These are phyloP conservation scores for Cephus sareptanus DNA, from an alignment of 2,888 invertebrate species.

Conservation along the genomic window DNA sequence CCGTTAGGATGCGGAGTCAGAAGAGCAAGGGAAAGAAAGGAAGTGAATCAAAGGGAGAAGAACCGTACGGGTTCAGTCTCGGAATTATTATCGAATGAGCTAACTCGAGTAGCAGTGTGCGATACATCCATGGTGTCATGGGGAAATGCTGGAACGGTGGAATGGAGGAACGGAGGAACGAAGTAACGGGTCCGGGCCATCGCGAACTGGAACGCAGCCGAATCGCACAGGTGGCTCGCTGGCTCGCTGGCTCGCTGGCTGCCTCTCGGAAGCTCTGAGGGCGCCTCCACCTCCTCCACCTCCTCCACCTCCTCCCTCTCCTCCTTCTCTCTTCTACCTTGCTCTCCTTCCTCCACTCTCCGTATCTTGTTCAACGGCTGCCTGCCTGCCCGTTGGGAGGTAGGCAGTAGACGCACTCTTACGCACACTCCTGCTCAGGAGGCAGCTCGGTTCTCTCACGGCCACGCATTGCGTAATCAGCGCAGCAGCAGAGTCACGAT, in stretches of 20 bases:
- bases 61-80: too few species aligned
- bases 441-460: conserved; percentile 57
- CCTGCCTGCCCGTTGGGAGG: background rate
- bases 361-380: background rate
- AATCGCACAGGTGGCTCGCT: conserved; percentile 42
- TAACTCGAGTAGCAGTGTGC: too few species aligned
- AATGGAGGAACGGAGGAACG: conserved; percentile 2
- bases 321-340: background rate
- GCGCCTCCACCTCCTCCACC: background rate
- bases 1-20: too few species aligned
- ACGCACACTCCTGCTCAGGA: background rate
- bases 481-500: conserved; percentile 48
- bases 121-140: too few species aligned
- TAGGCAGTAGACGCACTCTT: background rate
- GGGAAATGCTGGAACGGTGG: conserved; percentile 3
- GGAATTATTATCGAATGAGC: too few species aligned
- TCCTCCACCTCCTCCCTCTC: background rate
- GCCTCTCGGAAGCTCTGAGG: background rate
- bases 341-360: background rate
- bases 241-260: conserved; percentile 23
- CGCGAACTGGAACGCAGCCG: conserved; percentile 20
- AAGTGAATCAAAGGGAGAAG: too few species aligned
- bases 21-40: too few species aligned
- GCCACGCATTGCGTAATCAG: conserved; percentile 64
- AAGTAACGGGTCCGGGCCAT: conserved; percentile 4